A percentile compares a stretch with the other conserved stretches of the same genome.
Evolutionary conservation across 2,888 invertebrate genomes (phyloP).

Genomic region (Drosophila percnosoma): DNA sequence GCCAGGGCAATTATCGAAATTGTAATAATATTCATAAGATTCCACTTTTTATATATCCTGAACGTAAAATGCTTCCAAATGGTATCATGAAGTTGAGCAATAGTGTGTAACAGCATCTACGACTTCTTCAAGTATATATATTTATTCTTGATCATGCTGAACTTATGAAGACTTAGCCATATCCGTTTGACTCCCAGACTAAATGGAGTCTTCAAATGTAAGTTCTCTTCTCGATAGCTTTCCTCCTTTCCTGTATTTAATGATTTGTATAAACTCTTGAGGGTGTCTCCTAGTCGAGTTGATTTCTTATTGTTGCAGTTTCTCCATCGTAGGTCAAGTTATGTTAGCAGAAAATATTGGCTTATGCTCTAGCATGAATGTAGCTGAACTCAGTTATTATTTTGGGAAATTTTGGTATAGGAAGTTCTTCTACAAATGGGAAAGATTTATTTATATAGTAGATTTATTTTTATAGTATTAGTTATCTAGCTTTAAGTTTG

Average conservation of each 20-base stretch:
- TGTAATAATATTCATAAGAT: constrained; percentile 75
- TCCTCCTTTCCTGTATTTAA: rapidly evolving
- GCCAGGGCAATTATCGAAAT: constrained; percentile 83
- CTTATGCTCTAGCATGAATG: constrained; percentile 1
- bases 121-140: background rate
- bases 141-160: background rate
- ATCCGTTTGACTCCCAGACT: background rate
- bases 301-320: constrained; percentile 28
- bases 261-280: background rate
- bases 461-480: too few relatives aligned
- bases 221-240: background rate
- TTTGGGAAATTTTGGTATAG: rapidly evolving
- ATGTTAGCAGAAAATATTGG: constrained; percentile 37
- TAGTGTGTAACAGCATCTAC: background rate
- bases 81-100: background rate
- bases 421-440: too few relatives aligned
- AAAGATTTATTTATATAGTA: background rate
- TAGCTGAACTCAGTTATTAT: background rate
- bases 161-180: background rate
- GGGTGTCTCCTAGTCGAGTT: background rate
- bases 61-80: background rate
- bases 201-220: background rate
- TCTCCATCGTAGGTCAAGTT: constrained; percentile 55
- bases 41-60: constrained; percentile 8
- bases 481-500: rapidly evolving